These are phyloP conservation scores for Drosophila teissieri DNA, from an alignment of 1,140 invertebrate genomes.

Conservation along the genomic window DNA sequence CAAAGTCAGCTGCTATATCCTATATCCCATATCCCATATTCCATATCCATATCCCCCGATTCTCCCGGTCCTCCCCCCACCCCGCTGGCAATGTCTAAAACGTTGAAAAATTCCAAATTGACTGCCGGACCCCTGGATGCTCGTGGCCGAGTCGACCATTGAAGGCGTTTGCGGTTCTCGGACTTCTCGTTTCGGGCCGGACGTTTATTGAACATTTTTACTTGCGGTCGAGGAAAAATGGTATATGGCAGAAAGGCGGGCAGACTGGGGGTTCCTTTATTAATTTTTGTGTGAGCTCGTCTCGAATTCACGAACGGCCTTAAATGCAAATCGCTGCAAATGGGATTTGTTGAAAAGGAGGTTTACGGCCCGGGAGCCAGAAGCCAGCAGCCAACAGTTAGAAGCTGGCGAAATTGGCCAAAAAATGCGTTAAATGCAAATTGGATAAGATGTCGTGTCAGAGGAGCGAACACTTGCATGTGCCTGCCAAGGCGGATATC, in stretches of 20 bases:
- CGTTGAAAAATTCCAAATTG: slow-evolving; percentile 72
- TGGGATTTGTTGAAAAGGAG: slow-evolving; percentile 61
- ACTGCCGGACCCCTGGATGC: slow-evolving; percentile 50
- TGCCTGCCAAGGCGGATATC: slow-evolving; percentile 62
- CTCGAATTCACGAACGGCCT: slow-evolving; percentile 76
- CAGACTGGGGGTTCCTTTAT: slow-evolving; percentile 53
- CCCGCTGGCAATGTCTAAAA: slow-evolving; percentile 34
- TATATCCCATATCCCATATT: slow-evolving; percentile 13
- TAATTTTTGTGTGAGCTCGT: slow-evolving; percentile 65
- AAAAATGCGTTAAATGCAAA: slow-evolving; percentile 82
- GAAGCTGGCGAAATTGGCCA: slow-evolving; percentile 52
- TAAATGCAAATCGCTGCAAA: slow-evolving; percentile 78
- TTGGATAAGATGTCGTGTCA: slow-evolving; percentile 73
- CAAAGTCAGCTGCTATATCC: slow-evolving; percentile 64
- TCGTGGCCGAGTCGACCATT: slow-evolving; percentile 42
- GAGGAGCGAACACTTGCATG: slow-evolving; percentile 21
- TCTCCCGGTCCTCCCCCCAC: background rate
- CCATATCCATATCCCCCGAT: background rate
- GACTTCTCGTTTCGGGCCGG: slow-evolving; percentile 47
- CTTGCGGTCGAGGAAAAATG: slow-evolving; percentile 57
- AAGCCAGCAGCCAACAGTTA: too few relatives aligned
- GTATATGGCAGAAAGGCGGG: slow-evolving; percentile 20
- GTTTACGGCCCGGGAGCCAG: background rate
- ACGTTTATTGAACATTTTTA: slow-evolving; percentile 82
- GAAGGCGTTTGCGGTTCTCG: slow-evolving; percentile 70